These are phyloP conservation scores for Cynodonichthys magdalenae DNA, from an alignment of 2,797 vertebrate genomes.

Conservation along the genomic window DNA sequence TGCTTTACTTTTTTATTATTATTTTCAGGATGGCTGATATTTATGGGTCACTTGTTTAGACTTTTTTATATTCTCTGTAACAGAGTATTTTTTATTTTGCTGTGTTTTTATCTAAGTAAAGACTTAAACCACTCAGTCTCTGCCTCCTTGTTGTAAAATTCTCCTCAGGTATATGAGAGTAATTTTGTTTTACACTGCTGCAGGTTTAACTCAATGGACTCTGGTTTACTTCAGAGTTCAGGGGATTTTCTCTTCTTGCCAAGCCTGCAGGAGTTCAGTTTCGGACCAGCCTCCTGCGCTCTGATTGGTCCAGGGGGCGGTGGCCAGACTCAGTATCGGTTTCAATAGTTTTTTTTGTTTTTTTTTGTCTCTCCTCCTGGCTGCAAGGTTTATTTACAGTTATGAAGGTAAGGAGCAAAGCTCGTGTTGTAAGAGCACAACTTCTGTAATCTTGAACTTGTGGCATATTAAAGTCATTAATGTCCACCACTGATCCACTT, in stretches of 20 bases:
- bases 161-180: too few relatives aligned
- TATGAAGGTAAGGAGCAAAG: background rate
- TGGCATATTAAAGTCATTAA: background rate
- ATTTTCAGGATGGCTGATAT: too few relatives aligned
- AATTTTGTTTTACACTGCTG: background rate
- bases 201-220: background rate
- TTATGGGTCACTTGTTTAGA: too few relatives aligned
- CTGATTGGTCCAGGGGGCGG: constrained; percentile 54
- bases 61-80: too few relatives aligned
- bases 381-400: background rate
- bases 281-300: constrained; percentile 33
- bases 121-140: too few relatives aligned
- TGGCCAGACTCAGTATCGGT: constrained; percentile 66
- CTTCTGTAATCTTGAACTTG: background rate
- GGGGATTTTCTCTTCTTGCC: constrained; percentile 19
- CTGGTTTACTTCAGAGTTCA: background rate
- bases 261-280: constrained; percentile 34
- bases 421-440: background rate
- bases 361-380: background rate
- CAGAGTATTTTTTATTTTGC: too few relatives aligned
- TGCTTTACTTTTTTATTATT: too few relatives aligned
- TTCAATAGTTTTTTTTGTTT: constrained; percentile 34
- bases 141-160: too few relatives aligned
- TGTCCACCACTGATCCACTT: background rate
- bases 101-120: too few relatives aligned